A percentile compares a stretch with the other conserved stretches of the same genome.
Conservation (phyloP, 2,797 vertebrate genomes). For the Aotus griseimembra region DNA sequence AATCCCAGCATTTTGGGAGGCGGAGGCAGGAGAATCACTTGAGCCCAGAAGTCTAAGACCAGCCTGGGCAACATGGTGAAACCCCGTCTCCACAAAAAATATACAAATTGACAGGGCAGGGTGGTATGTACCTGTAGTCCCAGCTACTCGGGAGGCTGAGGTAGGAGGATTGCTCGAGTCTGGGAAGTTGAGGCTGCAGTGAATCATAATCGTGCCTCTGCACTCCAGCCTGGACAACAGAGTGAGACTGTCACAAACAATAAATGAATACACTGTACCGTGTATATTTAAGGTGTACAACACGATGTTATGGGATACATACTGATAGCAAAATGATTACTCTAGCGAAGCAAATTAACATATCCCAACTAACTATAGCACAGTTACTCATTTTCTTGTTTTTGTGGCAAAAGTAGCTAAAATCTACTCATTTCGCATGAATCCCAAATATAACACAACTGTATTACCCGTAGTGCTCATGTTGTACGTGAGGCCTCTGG, state of each 20-base stretch:
- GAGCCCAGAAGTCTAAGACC: neutral
- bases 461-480: neutral
- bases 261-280: neutral
- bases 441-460: neutral
- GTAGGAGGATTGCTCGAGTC: neutral
- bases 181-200: neutral
- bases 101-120: neutral
- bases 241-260: neutral
- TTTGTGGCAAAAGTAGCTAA: neutral
- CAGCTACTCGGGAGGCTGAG: neutral
- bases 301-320: neutral
- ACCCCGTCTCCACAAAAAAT: neutral
- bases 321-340: neutral
- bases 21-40: neutral
- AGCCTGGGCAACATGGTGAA: neutral
- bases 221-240: neutral
- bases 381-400: neutral
- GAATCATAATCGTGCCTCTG: neutral
- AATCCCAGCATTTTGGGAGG: neutral
- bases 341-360: neutral
- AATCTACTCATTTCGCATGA: neutral
- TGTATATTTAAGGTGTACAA: neutral
- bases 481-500: neutral
- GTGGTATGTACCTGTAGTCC: neutral
- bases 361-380: neutral